Percentiles rank a stretch among this genome's conserved stretches.
phyloP scores from a whole-genome alignment of 1,140 invertebrate genomes.

The Telenomus remus region DNA sequence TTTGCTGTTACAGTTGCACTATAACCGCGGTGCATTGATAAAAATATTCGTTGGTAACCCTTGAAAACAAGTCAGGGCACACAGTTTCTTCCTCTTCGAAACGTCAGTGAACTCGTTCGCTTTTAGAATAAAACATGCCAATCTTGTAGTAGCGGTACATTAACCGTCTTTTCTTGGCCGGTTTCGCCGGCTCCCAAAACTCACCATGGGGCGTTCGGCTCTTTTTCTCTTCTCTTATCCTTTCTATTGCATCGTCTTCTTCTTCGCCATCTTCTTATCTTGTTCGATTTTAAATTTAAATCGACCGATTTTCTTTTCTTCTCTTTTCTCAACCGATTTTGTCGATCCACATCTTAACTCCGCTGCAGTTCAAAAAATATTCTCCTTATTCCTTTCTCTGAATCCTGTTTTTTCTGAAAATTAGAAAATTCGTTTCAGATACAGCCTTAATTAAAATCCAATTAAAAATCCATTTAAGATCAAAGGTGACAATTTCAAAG shows the following conservation, averaged over 20 bases:
- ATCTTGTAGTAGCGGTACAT: constrained; percentile 59
- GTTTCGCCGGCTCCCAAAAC: constrained; percentile 55
- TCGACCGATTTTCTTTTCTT: background rate
- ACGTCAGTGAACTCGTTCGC: constrained; percentile 57
- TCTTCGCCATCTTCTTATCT: constrained; percentile 23
- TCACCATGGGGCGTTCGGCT: constrained; percentile 28
- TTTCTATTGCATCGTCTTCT: constrained; percentile 6
- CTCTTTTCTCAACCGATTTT: too few relatives aligned
- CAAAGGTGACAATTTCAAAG: too few relatives aligned
- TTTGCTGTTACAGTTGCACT: background rate
- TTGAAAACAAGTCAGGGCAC: constrained; percentile 44
- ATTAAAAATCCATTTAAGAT: too few relatives aligned
- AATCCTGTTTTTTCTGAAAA: too few relatives aligned
- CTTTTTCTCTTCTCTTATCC: constrained; percentile 15
- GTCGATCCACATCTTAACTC: too few relatives aligned
- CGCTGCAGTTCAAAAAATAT: too few relatives aligned
- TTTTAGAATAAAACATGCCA: constrained; percentile 58
- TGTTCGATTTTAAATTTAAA: background rate
- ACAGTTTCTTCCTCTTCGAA: constrained; percentile 40
- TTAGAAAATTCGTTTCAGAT: too few relatives aligned
- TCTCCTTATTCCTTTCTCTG: too few relatives aligned
- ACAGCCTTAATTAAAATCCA: too few relatives aligned
- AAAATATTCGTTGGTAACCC: constrained; percentile 46
- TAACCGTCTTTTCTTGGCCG: constrained; percentile 60
- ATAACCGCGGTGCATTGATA: constrained; percentile 9